Conservation (phyloP, 1,140 invertebrate genomes). For the Drosophila obscura region DNA sequence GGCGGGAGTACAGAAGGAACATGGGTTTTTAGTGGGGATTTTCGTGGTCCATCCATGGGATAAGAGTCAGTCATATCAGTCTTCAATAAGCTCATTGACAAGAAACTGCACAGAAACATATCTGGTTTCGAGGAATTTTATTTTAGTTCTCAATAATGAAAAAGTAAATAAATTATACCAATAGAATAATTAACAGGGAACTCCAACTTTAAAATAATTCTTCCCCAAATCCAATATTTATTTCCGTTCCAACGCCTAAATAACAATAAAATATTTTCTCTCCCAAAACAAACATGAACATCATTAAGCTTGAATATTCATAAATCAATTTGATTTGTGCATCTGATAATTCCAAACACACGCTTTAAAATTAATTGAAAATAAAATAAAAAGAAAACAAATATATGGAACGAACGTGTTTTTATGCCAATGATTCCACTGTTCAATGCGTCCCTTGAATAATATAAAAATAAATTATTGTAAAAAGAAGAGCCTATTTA, state of each 20-base stretch:
- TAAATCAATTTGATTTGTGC: no score
- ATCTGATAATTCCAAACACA: neutral
- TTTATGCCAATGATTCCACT: constrained; percentile 14
- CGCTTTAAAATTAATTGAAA: constrained; percentile 2
- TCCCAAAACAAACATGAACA: no score
- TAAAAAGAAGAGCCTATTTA: constrained; percentile 25
- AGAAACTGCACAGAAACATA: no score
- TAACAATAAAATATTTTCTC: neutral
- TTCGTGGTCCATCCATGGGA: neutral
- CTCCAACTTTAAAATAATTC: no score
- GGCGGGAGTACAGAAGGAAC: neutral
- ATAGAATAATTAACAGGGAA: no score
- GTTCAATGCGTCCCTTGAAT: constrained; percentile 11
- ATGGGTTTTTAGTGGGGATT: neutral
- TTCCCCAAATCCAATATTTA: no score
- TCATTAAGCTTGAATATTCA: neutral
- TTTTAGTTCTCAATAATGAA: no score
- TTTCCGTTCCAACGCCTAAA: no score
- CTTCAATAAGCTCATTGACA: no score
- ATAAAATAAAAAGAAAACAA: neutral
- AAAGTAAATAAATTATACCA: no score
- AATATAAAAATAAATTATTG: neutral
- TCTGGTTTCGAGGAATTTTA: no score
- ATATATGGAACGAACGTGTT: neutral
- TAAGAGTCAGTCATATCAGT: no score